phyloP scores from a whole-genome alignment of 53 echinoderm and acorn worm species.

The Glandiceps talaboti region DNA sequence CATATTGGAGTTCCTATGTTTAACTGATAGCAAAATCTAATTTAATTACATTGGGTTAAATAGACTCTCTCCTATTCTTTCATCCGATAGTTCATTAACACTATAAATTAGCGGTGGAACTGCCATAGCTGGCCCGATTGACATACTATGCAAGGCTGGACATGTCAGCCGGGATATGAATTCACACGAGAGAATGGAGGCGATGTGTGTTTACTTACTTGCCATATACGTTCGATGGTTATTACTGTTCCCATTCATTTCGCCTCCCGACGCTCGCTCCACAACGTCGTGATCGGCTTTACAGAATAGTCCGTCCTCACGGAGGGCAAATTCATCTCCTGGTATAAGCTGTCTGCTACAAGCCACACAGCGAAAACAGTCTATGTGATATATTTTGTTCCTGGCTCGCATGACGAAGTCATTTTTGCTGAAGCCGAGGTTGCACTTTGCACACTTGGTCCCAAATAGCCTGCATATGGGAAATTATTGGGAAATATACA shows the following conservation, averaged over 20 bases:
- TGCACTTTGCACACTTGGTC: conserved; percentile 98
- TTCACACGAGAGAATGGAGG: no score
- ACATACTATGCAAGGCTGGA: no score
- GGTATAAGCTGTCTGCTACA: conserved; percentile 96
- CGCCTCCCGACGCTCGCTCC: conserved; percentile 37
- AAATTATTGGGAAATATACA: background rate
- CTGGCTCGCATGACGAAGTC: conserved; percentile 99
- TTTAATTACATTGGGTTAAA: no score
- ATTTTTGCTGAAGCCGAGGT: conserved; percentile 96
- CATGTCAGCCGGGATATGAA: no score
- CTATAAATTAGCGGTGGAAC: no score
- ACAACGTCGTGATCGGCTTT: conserved; percentile 95
- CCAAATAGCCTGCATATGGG: conserved; percentile 73
- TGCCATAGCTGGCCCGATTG: no score
- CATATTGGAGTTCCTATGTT: no score
- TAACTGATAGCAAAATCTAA: no score
- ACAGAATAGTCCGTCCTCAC: conserved; percentile 95
- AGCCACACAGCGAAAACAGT: conserved; percentile 99
- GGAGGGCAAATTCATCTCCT: conserved; percentile 94
- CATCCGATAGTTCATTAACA: no score
- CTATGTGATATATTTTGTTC: conserved; percentile 95
- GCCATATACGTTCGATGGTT: conserved; percentile 10
- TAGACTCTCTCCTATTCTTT: no score
- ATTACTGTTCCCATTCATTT: conserved; percentile 20
- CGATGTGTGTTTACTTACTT: no score